Conservation (phyloP, 2,888 invertebrate species). For the Alloscopus bannaensis region DNA sequence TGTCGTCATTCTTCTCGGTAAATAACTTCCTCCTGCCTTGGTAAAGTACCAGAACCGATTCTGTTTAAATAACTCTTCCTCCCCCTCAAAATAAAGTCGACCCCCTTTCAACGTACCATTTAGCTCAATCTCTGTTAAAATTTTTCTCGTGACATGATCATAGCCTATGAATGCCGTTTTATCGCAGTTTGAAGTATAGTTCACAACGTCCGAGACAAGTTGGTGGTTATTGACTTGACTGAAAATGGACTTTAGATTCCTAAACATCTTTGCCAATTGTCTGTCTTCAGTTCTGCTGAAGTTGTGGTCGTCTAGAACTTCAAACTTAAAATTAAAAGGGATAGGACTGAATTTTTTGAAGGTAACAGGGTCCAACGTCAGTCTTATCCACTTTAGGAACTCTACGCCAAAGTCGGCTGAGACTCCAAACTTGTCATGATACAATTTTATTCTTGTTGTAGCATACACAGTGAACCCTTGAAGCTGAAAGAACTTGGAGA, state of each 20-base stretch:
- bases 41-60: background rate
- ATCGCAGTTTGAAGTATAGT: too few species aligned
- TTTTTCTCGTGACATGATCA: background rate
- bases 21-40: background rate
- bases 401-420: background rate
- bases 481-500: background rate
- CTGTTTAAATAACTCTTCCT: background rate
- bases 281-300: too few species aligned
- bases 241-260: too few species aligned
- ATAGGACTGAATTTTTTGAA: background rate
- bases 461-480: background rate
- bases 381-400: background rate
- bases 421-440: background rate
- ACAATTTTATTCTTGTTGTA: background rate
- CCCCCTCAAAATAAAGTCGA: background rate
- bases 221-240: too few species aligned
- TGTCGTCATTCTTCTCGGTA: background rate
- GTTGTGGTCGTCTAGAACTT: background rate
- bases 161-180: too few species aligned
- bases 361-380: background rate
- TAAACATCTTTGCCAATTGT: too few species aligned
- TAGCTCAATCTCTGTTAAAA: too few species aligned
- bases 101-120: too few species aligned
- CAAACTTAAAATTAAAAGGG: background rate
- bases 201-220: too few species aligned